A percentile compares a stretch with the other conserved stretches of the same genome.
phyloP scores from a whole-genome alignment of 1,140 invertebrate genomes.

The Melipona quadrifasciata region DNA sequence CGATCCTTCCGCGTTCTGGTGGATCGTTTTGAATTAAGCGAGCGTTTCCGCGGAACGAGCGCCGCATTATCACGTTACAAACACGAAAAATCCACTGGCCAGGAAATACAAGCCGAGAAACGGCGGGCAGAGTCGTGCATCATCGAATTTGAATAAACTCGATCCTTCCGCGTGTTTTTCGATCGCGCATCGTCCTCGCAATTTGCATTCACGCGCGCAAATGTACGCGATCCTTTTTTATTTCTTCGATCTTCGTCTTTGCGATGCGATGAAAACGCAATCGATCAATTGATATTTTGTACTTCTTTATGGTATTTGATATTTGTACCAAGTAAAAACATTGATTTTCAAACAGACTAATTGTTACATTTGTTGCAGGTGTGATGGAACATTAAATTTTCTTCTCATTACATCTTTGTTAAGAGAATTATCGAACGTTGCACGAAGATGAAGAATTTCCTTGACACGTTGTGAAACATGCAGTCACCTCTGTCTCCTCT shows the following conservation, averaged over 20 bases:
- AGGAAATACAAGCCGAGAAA: background rate
- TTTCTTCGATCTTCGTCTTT: background rate
- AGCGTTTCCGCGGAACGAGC: conserved; percentile 1
- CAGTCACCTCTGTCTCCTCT: background rate
- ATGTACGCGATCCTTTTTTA: no score
- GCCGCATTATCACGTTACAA: conserved; percentile 23
- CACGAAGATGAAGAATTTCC: background rate
- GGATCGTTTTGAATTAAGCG: conserved; percentile 41
- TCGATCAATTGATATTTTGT: no score
- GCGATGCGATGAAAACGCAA: no score
- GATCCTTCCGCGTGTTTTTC: conserved; percentile 12
- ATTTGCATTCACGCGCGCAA: background rate
- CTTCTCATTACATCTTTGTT: no score
- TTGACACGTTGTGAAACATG: background rate
- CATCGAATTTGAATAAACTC: conserved; percentile 29
- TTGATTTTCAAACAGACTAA: no score
- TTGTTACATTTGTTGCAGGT: no score
- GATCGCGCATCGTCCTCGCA: background rate
- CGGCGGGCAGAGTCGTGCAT: conserved; percentile 1
- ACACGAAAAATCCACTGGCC: conserved; percentile 17
- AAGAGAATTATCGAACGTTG: no score
- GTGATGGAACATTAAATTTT: no score
- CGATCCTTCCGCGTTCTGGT: conserved; percentile 39
- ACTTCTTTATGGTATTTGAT: no score
- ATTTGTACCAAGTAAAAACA: no score